phyloP scores from a whole-genome alignment of 2,797 vertebrate genomes.

The Salarias fasciatus region DNA sequence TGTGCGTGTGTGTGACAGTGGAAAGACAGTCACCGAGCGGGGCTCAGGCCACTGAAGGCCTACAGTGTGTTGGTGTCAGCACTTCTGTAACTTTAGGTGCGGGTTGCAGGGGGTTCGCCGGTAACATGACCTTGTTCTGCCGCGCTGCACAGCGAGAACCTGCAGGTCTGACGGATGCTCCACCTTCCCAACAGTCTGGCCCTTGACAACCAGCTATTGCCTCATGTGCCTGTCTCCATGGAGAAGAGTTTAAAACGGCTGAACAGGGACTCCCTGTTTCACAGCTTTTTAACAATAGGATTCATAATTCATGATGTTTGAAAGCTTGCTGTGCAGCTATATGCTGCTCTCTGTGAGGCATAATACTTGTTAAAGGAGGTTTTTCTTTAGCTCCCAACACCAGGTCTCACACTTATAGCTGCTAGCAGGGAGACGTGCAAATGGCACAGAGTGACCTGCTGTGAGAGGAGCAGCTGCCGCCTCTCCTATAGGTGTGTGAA shows the following conservation, averaged over 20 bases:
- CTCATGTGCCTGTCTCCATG: background rate
- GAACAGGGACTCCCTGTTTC: conserved; percentile 21
- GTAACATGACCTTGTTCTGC: conserved; percentile 63
- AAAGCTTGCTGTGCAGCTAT: conserved; percentile 6
- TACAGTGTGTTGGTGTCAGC: conserved; percentile 51
- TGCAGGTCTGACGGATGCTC: conserved; percentile 30
- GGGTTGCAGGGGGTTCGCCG: conserved; percentile 6
- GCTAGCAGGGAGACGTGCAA: no score
- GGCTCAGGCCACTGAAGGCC: conserved; percentile 23
- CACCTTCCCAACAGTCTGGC: conserved; percentile 30
- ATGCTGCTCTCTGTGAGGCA: no score
- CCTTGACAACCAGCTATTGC: conserved; percentile 11
- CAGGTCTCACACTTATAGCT: no score
- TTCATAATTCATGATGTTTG: conserved; percentile 37
- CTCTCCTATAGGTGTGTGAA: no score
- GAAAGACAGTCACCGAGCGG: conserved; percentile 35
- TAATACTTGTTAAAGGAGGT: no score
- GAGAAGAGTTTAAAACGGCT: conserved; percentile 25
- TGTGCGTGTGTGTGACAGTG: background rate
- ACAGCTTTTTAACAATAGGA: conserved; percentile 35
- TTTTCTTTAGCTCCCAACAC: no score
- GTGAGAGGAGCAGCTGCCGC: no score
- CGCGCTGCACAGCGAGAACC: conserved; percentile 38
- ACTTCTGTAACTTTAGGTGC: conserved; percentile 52
- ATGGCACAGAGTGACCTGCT: no score